These are phyloP conservation scores for Blennius ocellaris DNA, from an alignment of 2,113 vertebrate genomes.

Conservation along the genomic window DNA sequence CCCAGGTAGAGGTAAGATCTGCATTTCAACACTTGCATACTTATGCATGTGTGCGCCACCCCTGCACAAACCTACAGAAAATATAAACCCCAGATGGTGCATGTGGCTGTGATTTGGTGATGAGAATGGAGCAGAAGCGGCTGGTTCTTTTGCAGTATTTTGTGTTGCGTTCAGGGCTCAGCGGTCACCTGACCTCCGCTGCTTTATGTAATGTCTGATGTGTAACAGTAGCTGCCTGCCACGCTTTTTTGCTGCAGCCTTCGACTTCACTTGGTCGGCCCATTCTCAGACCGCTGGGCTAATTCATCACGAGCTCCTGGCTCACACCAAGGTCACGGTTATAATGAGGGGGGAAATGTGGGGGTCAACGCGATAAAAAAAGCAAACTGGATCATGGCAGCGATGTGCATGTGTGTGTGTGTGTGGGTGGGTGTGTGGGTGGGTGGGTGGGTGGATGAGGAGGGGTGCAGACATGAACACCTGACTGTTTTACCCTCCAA, in stretches of 20 bases:
- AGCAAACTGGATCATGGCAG: conserved; percentile 58
- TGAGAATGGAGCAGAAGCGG: conserved; percentile 1
- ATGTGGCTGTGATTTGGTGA: conserved; percentile 10
- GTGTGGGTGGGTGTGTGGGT: too few relatives aligned
- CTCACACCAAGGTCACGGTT: conserved; percentile 62
- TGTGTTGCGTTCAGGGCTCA: conserved; percentile 19
- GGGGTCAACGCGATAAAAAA: conserved; percentile 67
- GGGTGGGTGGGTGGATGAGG: too few relatives aligned
- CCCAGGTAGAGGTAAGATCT: conserved; percentile 70
- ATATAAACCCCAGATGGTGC: not conserved
- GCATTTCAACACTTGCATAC: conserved; percentile 46
- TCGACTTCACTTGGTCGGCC: conserved; percentile 54
- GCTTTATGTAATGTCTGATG: conserved; percentile 32
- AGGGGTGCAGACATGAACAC: conserved; percentile 33
- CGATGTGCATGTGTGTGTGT: too few relatives aligned
- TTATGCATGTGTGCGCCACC: not conserved
- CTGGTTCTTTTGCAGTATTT: not conserved
- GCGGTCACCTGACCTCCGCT: conserved; percentile 23
- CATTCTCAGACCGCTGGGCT: conserved; percentile 54
- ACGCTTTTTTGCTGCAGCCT: conserved; percentile 47
- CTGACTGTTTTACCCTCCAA: conserved; percentile 29
- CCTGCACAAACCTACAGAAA: conserved; percentile 15
- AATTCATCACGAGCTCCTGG: conserved; percentile 67
- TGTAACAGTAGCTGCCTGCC: conserved; percentile 18
- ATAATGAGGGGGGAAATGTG: conserved; percentile 55